Base-by-base conservation (phyloP, 2,113 vertebrate genomes). In the Aramus guarauna region DNA sequence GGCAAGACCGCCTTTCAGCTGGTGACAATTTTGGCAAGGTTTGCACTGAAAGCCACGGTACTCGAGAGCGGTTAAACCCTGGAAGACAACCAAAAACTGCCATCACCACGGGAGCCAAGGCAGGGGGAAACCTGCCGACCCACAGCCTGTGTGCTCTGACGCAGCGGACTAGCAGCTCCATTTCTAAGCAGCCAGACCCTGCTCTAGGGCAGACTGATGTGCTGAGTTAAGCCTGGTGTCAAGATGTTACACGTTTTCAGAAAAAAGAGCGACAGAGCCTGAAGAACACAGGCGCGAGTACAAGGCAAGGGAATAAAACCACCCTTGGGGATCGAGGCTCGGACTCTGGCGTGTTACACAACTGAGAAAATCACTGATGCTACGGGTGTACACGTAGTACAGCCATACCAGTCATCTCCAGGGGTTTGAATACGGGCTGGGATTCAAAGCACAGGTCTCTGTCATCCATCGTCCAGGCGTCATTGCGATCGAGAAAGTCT, bases 381-480 rank as follows among this genome's bases (percentile, higher is more conserved):
- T 27, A 2, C 16, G 8, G 41, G 5, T 45, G 6, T 9, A 36
- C 24, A 26, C 26, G 58, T 37, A 30, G 6, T 5, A 24, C 24
- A 1, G 21, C 14, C 97, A 24, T 96, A 98, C 98, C 98, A 27
- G 95, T 43, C 88, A 86, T 39, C 30, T 97, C 98, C 75, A 94
- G 3, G 83, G 97, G 97, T 13, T 92, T 91, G 75, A 98, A 88
- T 9, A 41, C 41, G 1, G 93, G 90, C 92, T 96, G 96, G 0
- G 97, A 19, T 20, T 96, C 94, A 16, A 98, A 97, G 94, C 95
- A 91, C 82, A 96, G 97, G 7, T 95, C 88, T 59, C 96, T 55
- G 34, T 96, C 96, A 4, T 98, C 97, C 82, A 97, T 53, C 2
- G 97, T 19, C 98, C 98, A 98, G 11, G 94, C 67, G 45, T 97